Evolutionary conservation across 2,888 invertebrate genomes (phyloP), one percentile per base, ranked within the genome.

Genomic region (Dusona sp.): DNA sequence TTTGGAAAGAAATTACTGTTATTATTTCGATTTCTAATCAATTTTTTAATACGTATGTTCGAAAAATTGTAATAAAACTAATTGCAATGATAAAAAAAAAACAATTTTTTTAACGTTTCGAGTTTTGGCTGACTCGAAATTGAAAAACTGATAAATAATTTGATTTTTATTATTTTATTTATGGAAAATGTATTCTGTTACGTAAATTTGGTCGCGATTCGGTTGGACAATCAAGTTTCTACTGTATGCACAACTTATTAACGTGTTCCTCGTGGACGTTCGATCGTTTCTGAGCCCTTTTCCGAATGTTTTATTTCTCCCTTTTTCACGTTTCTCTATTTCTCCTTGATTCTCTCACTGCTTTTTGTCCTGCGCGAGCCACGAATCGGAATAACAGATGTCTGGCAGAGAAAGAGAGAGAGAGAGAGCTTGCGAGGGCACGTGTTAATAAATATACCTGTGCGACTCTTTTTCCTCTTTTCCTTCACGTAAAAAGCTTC

Each of bases 401-500:
- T 91, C 90, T 78, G 88, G 83, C 86, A 83, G 89, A 83, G 57
- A 54, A n/a, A 7, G n/a, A 54, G 51, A 48, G 48, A 19, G 48
- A 48, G 42, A 75, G 61, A 54, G 51, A 29, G 54, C 64, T 16
- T 38, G 36, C 75, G 70, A 65, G 74, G 65, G 70, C 80, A 61
- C 89, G 90, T 90, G 91, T 70, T 42, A 51, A 70, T 90, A 91
- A 91, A 91, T 91, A 92, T 91, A 90, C 89, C 88, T 82, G 89
- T 89, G 89, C 88, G 89, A 88, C 88, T 84, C 45, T 25, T 88
- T 85, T 29, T 48, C 25, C 48, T 68, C 77, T 29, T 9, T 33
- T 70, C n/a, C 68, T 68, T 16, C 22, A 68, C 6, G 42, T 42
- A 67, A 16, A 70, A 70, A 70, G 16, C 48, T 29, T 38, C 54